Evolutionary conservation across 2,113 vertebrate species (phyloP).

Genomic region (Channa maculata): DNA sequence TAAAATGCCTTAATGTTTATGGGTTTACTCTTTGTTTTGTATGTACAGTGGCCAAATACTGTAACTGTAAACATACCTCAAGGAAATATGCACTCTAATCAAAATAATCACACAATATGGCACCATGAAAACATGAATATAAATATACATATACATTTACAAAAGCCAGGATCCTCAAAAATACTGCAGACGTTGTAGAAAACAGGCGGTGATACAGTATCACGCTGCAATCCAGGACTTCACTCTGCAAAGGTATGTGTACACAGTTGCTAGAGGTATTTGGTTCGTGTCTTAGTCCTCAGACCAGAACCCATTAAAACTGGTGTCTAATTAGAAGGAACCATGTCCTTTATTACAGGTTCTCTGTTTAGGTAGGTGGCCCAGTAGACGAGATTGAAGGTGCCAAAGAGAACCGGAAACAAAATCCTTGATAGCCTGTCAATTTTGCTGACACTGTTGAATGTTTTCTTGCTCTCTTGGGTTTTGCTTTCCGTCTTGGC

Average conservation of each 20-base stretch:
- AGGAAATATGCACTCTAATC: constrained; percentile 63
- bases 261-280: constrained; percentile 94
- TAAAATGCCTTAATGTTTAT: constrained; percentile 44
- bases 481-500: constrained; percentile 90
- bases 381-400: constrained; percentile 98
- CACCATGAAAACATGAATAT: constrained; percentile 75
- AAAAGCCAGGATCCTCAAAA: constrained; percentile 82
- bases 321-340: constrained; percentile 86
- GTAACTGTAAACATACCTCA: constrained; percentile 66
- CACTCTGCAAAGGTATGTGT: constrained; percentile 84
- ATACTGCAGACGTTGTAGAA: constrained; percentile 83
- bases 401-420: constrained; percentile 96
- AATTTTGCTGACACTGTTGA: constrained; percentile 99
- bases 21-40: constrained; percentile 46
- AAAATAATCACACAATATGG: constrained; percentile 69
- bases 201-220: constrained; percentile 76
- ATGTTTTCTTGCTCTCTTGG: constrained; percentile 95
- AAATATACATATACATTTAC: constrained; percentile 82
- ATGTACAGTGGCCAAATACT: constrained; percentile 71
- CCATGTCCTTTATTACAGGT: constrained; percentile 93
- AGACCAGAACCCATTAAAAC: constrained; percentile 73
- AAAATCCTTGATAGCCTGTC: constrained; percentile 99
- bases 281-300: constrained; percentile 86
- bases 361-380: constrained; percentile 98
- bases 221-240: constrained; percentile 75